phyloP scores from a whole-genome alignment of 2,113 vertebrate species.

The Pitta sordida region DNA sequence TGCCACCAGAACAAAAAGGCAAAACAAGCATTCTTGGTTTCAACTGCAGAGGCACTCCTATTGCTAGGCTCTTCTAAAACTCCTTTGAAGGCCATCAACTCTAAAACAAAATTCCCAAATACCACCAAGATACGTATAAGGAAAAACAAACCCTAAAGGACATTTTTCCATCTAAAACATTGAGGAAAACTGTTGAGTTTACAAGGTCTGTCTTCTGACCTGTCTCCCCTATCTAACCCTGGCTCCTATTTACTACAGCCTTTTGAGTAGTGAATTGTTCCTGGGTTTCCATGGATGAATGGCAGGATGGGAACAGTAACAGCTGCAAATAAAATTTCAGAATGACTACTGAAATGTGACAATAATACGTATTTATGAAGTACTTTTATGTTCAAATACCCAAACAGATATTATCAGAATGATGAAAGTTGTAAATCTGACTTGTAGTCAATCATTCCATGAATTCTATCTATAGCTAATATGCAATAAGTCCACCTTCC shows the following conservation, averaged over 20 bases:
- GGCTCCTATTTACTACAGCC: neutral
- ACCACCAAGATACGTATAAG: neutral
- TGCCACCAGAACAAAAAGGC: neutral
- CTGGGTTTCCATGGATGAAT: neutral
- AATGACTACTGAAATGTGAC: neutral
- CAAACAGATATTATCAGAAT: neutral
- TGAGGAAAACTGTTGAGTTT: neutral
- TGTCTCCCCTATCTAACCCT: neutral
- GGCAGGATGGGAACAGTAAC: neutral
- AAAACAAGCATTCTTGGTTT: neutral
- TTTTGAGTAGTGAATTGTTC: neutral
- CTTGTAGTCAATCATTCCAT: neutral
- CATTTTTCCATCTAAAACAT: neutral
- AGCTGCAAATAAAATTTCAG: neutral
- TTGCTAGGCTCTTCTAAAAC: neutral
- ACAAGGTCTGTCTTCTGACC: neutral
- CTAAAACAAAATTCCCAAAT: neutral
- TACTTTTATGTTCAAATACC: neutral
- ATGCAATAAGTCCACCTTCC: neutral
- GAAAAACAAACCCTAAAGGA: neutral
- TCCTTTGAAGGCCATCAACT: neutral
- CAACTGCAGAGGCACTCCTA: neutral
- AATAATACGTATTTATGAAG: neutral
- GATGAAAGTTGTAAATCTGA: neutral
- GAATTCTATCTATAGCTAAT: neutral